phyloP scores from a whole-genome alignment of 2,888 invertebrate genomes.

The Linyphia triangularis region DNA sequence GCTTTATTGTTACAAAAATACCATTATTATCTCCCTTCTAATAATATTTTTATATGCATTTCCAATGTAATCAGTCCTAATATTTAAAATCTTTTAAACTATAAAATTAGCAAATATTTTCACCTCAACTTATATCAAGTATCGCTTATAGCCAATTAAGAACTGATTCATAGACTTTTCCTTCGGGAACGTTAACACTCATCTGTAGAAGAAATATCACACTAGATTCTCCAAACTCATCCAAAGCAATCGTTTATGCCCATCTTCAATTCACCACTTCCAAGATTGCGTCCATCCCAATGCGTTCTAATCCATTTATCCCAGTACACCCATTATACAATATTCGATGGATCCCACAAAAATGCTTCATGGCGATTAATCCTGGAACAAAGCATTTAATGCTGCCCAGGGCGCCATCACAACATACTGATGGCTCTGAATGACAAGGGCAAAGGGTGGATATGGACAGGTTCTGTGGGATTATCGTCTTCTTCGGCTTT shows the following conservation, averaged over 20 bases:
- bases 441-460: constrained; percentile 28
- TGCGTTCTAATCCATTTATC: constrained; percentile 50
- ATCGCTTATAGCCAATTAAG: not conserved
- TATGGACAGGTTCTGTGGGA: constrained; percentile 46
- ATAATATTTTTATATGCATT: too few species aligned
- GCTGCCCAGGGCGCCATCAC: constrained; percentile 14
- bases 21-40: too few species aligned
- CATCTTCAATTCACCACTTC: too few species aligned
- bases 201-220: not conserved
- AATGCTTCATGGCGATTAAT: constrained; percentile 63
- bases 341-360: constrained; percentile 29
- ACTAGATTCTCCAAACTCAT: not conserved
- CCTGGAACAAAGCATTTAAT: constrained; percentile 69
- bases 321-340: constrained; percentile 38
- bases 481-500: constrained; percentile 74
- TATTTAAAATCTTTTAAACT: too few species aligned
- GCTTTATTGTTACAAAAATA: too few species aligned
- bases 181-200: not conserved
- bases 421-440: constrained; percentile 1
- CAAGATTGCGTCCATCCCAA: not conserved
- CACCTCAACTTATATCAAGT: too few species aligned
- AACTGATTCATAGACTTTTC: not conserved
- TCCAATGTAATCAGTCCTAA: too few species aligned
- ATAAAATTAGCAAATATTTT: too few species aligned
- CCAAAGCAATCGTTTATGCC: not conserved